phyloP scores from a whole-genome alignment of 2,888 invertebrate genomes.

The Cephus nigrinus region DNA sequence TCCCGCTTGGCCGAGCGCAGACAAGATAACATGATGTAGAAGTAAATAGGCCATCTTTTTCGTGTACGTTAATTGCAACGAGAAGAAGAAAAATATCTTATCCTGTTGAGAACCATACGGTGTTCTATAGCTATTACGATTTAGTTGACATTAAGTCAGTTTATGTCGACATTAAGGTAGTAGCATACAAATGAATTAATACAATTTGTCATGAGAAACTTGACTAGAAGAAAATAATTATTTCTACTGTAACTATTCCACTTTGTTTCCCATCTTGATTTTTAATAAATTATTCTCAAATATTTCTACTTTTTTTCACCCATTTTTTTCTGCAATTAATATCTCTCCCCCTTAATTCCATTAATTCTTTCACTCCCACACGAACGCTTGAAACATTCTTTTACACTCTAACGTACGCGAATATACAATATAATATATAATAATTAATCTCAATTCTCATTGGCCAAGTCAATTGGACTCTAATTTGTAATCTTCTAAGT shows the following conservation, averaged over 20 bases:
- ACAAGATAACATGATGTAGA: background rate
- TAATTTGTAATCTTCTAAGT: constrained; percentile 30
- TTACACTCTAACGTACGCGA: background rate
- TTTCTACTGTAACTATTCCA: constrained; percentile 3
- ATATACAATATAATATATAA: constrained; percentile 26
- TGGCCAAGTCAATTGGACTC: constrained; percentile 51
- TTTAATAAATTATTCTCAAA: background rate
- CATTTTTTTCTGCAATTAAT: background rate
- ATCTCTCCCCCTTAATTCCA: background rate
- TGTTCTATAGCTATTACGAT: background rate
- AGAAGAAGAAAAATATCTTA: background rate
- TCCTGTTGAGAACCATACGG: background rate
- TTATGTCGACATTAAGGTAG: background rate
- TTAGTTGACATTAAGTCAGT: background rate
- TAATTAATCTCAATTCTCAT: constrained; percentile 53
- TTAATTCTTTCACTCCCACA: background rate
- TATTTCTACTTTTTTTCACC: background rate
- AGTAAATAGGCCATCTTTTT: background rate
- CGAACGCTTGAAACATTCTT: background rate
- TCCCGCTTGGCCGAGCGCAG: background rate
- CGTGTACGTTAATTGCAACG: background rate
- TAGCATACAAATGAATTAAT: background rate
- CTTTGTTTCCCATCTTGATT: background rate
- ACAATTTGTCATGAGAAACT: background rate
- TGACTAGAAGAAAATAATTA: constrained; percentile 10